phyloP scores from a whole-genome alignment of 2,888 invertebrate genomes.

The Litoditis marina region DNA sequence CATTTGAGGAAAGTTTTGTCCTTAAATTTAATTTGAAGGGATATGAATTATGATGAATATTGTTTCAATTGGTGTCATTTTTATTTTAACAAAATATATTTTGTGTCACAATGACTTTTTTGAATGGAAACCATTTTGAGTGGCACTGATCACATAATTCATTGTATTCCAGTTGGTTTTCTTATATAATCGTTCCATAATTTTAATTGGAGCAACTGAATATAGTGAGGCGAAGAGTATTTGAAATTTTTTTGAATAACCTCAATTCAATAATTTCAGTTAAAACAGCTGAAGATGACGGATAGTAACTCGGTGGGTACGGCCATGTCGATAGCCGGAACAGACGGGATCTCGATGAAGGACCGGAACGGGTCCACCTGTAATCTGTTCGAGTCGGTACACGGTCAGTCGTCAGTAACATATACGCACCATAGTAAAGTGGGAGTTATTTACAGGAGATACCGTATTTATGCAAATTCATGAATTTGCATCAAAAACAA shows the following conservation, averaged over 20 bases:
- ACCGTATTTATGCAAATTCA: no score
- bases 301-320: conserved; percentile 48
- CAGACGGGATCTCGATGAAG: conserved; percentile 7
- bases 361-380: conserved; percentile 34
- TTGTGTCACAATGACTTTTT: no score
- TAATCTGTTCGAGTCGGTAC: conserved; percentile 32
- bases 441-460: no score
- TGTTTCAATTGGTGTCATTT: no score
- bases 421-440: no score
- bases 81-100: no score
- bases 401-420: conserved; percentile 19
- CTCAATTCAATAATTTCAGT: conserved; percentile 23
- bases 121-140: no score
- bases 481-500: neutral
- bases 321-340: conserved; percentile 39
- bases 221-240: no score
- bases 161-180: neutral
- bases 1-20: no score
- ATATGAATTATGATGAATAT: no score
- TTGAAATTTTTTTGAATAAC: neutral
- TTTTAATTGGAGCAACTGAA: neutral
- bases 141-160: neutral
- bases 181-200: neutral
- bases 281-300: conserved; percentile 37
- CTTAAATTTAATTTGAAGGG: no score